Evolutionary conservation across 2,113 vertebrate genomes (phyloP).

Genomic region (Grantiella picta): DNA sequence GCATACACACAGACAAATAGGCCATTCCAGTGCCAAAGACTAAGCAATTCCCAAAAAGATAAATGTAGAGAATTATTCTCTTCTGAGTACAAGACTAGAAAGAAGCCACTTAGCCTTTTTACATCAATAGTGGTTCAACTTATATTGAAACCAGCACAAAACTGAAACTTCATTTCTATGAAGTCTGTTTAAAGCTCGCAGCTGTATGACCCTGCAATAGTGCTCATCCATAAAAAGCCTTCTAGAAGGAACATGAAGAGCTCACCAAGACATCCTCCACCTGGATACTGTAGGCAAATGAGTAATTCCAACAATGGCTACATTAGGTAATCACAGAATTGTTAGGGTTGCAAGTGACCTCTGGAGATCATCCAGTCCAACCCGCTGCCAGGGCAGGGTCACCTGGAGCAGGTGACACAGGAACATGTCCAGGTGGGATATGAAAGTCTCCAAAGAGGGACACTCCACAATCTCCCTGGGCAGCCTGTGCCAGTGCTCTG

Average conservation of each 20-base stretch:
- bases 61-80: fast-evolving
- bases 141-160: neutral
- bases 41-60: neutral
- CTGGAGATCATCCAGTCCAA: neutral
- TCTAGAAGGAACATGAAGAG: neutral
- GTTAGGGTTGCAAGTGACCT: neutral
- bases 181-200: neutral
- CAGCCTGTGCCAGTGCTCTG: neutral
- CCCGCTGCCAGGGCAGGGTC: neutral
- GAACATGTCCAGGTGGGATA: fast-evolving
- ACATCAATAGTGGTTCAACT: neutral
- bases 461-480: neutral
- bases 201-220: neutral
- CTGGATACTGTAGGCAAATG: neutral
- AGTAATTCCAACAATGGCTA: neutral
- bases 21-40: neutral
- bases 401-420: neutral
- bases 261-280: neutral
- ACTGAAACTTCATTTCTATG: neutral
- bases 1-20: neutral
- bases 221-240: neutral
- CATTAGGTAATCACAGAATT: neutral
- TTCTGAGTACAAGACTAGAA: neutral
- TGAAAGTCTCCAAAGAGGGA: neutral
- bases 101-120: neutral